Base-by-base conservation (phyloP, 1,140 invertebrate species). In the Eupristina koningsbergeri region DNA sequence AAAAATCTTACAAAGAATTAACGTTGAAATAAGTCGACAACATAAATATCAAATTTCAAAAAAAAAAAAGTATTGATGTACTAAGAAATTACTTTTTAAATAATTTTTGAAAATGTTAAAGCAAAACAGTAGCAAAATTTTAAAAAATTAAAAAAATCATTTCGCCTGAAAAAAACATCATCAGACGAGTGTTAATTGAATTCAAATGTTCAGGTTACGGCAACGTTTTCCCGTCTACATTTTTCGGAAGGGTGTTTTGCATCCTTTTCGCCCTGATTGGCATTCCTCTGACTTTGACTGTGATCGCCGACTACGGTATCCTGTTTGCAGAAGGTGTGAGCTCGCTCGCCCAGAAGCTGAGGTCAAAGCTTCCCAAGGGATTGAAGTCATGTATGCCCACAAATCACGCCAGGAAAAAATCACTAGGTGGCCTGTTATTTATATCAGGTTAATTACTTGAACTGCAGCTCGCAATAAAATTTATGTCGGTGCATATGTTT, bases 221-320 rank as follows among this genome's bases (percentile, higher is more conserved):
- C 71, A 98, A 99, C 90, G 97, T 99, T 85, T 97, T 97, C 22
- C 98, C 98, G 1, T 95, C 95, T 50, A 99, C 98, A 6, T 94
- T 94, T 82, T 94, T 94, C 89, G 98, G 98, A 15, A 94, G 97
- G 80, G 92, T 96, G 39, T 97, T 98, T 89, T 99, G 98, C 90
- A 98, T 99, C 71, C 92, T 97, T 26, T 99, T 98, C 90, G 98
- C 98, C 15, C 93, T 98, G 69, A 94, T 99, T 58, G 98, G 98
- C 26, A 98, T 98, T 88, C 98, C 98, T 3, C 93, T 99, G 69
- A 98, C 98, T 9, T 92, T 99, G 53, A 97, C 97, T 0, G 98
- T 98, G 31, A 97, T 99, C 63, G 97, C 98, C 11, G 98, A 98
- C 90, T 95, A 97, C 92, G 98, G 98, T 47, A 94, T 95, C 88